Percentiles rank a stretch among this genome's conserved stretches.
These are phyloP conservation scores for Clivina fossor DNA, from an alignment of 2,888 invertebrate genomes.

Conservation along the genomic window DNA sequence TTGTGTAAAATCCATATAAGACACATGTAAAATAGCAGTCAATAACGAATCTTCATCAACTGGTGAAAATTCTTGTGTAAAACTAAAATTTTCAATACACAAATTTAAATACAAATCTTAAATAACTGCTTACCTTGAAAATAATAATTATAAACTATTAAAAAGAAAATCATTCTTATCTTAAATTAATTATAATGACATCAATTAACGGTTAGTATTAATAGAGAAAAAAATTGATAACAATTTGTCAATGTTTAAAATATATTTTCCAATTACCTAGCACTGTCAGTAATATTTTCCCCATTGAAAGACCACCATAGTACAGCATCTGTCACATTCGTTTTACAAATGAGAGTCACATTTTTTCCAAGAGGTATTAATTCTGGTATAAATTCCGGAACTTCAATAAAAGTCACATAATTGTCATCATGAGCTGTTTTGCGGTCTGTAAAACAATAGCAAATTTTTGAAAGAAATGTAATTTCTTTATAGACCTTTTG, in stretches of 20 bases:
- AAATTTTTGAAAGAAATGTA: too few relatives aligned
- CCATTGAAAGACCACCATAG: conserved; percentile 64
- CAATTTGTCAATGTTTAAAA: too few relatives aligned
- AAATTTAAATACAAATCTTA: background rate
- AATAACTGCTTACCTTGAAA: conserved; percentile 22
- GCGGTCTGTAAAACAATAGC: conserved; percentile 30
- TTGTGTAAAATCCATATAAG: conserved; percentile 59
- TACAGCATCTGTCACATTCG: conserved; percentile 54
- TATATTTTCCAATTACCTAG: conserved; percentile 57
- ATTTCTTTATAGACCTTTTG: too few relatives aligned
- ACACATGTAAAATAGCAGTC: conserved; percentile 57
- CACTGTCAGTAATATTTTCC: conserved; percentile 57
- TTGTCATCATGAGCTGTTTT: conserved; percentile 43
- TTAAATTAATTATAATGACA: conserved; percentile 1
- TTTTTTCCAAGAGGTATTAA: conserved; percentile 54
- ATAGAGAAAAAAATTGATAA: too few relatives aligned
- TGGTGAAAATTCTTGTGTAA: conserved; percentile 25
- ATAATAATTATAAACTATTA: conserved; percentile 14
- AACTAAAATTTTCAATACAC: conserved; percentile 30
- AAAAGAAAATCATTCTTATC: conserved; percentile 31
- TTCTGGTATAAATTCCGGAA: conserved; percentile 47
- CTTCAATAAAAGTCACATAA: conserved; percentile 49
- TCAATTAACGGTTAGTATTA: conserved; percentile 16
- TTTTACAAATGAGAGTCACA: conserved; percentile 58
- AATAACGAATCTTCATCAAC: conserved; percentile 48